Conservation (phyloP, 2,888 invertebrate genomes). For the Corythucha ciliata region DNA sequence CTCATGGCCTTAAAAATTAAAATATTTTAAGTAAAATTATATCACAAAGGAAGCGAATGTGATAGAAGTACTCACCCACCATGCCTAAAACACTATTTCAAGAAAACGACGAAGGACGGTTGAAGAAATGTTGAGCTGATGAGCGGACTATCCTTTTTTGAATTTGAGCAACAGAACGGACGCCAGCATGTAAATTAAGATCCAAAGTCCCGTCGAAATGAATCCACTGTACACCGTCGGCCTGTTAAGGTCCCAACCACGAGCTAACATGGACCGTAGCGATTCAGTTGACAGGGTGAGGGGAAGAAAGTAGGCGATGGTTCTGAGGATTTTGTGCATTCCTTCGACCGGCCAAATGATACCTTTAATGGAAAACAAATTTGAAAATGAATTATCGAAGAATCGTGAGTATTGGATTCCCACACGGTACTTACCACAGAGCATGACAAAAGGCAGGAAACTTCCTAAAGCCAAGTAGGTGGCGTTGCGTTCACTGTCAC, state of each 20-base stretch:
- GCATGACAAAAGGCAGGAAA: slow-evolving; percentile 73
- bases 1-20: too few relatives aligned
- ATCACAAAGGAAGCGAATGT: too few relatives aligned
- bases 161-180: slow-evolving; percentile 71
- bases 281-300: slow-evolving; percentile 82
- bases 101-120: too few relatives aligned
- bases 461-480: slow-evolving; percentile 78
- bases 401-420: background rate
- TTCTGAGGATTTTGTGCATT: slow-evolving; percentile 67
- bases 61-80: too few relatives aligned
- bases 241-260: slow-evolving; percentile 67
- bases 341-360: slow-evolving; percentile 94
- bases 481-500: slow-evolving; percentile 73
- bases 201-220: slow-evolving; percentile 69
- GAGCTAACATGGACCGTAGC: slow-evolving; percentile 69
- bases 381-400: background rate
- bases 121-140: too few relatives aligned
- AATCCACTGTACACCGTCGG: slow-evolving; percentile 74
- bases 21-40: too few relatives aligned
- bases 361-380: slow-evolving; percentile 43
- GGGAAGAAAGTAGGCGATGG: slow-evolving; percentile 66
- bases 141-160: slow-evolving; percentile 76
- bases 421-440: slow-evolving; percentile 53
- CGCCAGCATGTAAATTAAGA: slow-evolving; percentile 59
- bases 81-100: too few relatives aligned